Percentiles rank a stretch among this genome's conserved stretches.
Conservation (phyloP, 1,140 invertebrate species). For the Drosophila malerkotliana region DNA sequence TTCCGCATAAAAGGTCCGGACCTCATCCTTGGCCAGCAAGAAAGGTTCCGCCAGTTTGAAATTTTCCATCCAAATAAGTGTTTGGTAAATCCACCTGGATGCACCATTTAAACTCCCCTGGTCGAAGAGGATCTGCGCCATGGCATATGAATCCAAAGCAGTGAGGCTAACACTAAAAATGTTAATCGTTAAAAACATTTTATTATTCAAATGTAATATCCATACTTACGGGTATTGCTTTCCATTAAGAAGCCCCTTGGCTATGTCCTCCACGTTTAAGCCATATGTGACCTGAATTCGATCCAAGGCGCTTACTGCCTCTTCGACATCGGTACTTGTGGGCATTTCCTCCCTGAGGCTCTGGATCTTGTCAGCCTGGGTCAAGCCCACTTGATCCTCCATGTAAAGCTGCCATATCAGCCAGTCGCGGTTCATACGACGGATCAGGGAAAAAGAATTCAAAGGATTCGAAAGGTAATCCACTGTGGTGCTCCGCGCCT, state of each 20-base stretch:
- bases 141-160: conserved; percentile 47
- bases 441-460: conserved; percentile 65
- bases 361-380: conserved; percentile 87
- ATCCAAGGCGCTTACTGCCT: conserved; percentile 95
- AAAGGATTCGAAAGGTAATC: conserved; percentile 69
- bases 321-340: conserved; percentile 94
- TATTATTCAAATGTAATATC: background rate
- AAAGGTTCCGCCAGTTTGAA: conserved; percentile 26
- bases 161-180: conserved; percentile 42
- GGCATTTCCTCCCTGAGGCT: conserved; percentile 90
- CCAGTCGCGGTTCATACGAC: conserved; percentile 74
- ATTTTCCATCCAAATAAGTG: conserved; percentile 19
- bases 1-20: conserved; percentile 51
- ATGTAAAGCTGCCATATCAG: conserved; percentile 59
- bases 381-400: conserved; percentile 68
- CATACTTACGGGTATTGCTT: conserved; percentile 89
- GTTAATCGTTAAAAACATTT: background rate
- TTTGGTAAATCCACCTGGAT: conserved; percentile 51
- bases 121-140: conserved; percentile 54
- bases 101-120: conserved; percentile 38
- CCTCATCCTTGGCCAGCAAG: conserved; percentile 28
- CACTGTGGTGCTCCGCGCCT: conserved; percentile 89
- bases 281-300: conserved; percentile 97
- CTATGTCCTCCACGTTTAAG: conserved; percentile 92
- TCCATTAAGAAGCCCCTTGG: conserved; percentile 93